Evolutionary conservation across 2,888 invertebrate genomes (phyloP).

Genomic region (Lochmaea crataegi): DNA sequence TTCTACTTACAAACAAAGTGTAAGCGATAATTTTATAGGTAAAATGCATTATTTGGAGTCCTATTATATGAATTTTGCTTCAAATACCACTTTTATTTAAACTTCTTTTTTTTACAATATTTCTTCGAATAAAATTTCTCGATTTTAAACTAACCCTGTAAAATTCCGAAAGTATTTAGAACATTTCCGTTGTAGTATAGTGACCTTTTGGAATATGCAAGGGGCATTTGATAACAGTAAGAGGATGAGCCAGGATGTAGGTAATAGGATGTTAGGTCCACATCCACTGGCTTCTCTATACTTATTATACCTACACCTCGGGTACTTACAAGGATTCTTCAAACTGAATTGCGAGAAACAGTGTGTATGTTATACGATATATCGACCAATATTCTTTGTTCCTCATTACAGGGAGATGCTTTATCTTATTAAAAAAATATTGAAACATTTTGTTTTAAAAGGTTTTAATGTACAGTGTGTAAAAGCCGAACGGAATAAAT

Average conservation of each 20-base stretch:
- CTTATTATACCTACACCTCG: slow-evolving; percentile 2
- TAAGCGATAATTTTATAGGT: too few species aligned
- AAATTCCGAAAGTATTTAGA: slow-evolving; percentile 11
- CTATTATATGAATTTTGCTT: too few species aligned
- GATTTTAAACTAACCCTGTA: not conserved
- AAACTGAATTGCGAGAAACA: slow-evolving; percentile 33
- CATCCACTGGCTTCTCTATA: slow-evolving; percentile 57
- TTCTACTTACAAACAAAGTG: too few species aligned
- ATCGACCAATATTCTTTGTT: not conserved
- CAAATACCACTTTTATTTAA: too few species aligned
- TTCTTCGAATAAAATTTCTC: too few species aligned
- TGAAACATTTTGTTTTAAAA: too few species aligned
- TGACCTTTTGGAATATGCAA: slow-evolving; percentile 48
- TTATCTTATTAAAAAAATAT: not conserved
- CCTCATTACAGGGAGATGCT: slow-evolving; percentile 4
- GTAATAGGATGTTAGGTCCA: slow-evolving; percentile 64
- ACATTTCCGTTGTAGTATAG: slow-evolving; percentile 17
- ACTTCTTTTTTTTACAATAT: too few species aligned
- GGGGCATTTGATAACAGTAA: slow-evolving; percentile 49
- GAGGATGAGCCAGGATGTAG: slow-evolving; percentile 63
- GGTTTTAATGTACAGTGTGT: too few species aligned
- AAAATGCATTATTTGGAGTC: too few species aligned
- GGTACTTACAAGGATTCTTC: slow-evolving; percentile 58
- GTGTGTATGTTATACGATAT: slow-evolving; percentile 16
- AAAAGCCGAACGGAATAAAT: too few species aligned